Base-by-base conservation (phyloP, 2,113 vertebrate species). In the Falcunculus frontatus region DNA sequence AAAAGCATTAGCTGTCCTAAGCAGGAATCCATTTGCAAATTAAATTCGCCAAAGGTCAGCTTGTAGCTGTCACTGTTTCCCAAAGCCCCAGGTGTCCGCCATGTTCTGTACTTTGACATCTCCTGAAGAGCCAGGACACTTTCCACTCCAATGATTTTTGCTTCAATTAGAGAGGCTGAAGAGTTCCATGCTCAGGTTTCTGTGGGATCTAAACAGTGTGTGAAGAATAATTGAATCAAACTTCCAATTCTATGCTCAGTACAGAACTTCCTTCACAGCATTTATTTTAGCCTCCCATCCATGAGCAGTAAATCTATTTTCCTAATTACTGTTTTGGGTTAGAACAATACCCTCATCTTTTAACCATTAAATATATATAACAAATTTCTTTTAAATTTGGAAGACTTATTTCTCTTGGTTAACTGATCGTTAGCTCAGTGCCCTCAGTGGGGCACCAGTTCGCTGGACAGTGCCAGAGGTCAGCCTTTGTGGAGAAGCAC, bases 21-120 rank as follows among this genome's bases (percentile, higher is more conserved):
- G 97, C 97, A 97, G 90, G 81, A 97, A 97, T 97, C 98, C 98
- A 98, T 99, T 99, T 99, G 98, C 98, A 98, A 98, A 99, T 98
- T 98, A 98, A 98, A 98, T 98, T 98, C 93, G 19, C 96, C 96
- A 93, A 97, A 97, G 97, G 96, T 98, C 98, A 97, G 98, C 98
- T 97, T 97, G 97, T 97, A 98, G 98, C 98, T 98, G 97, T 95
- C 97, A 96, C 96, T 95, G 76, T 70, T 93, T 59, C 70, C 92
- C 94, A 97, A 90, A 47, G 75, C 81, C 95, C 93, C 85, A 76
- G 79, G 70, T 96, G 92, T 91, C 95, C 7, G 14, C 91, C 59
- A 49, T n/a, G 81, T 96, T 96, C 94, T 64, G 52, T 68, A 55
- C 87, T 94, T 74, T 94, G 97, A 97, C 97, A 97, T 75, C 95